phyloP scores from a whole-genome alignment of 2,888 invertebrate genomes.

The Drosophila crucigera region DNA sequence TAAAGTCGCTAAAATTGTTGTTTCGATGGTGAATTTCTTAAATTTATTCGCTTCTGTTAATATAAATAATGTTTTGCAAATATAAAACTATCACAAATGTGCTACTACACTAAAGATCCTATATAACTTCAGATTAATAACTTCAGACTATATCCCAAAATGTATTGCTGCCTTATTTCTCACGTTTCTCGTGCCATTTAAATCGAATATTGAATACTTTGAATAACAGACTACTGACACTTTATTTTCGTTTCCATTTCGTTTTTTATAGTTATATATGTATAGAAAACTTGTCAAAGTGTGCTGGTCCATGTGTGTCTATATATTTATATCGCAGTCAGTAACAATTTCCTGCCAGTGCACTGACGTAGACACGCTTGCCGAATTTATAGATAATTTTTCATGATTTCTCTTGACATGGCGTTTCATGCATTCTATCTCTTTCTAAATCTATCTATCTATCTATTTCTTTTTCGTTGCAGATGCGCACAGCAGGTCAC shows the following conservation, averaged over 20 bases:
- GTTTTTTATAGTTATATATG: constrained; percentile 41
- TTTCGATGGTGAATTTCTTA: not conserved
- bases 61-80: not conserved
- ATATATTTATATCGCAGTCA: constrained; percentile 61
- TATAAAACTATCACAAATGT: not conserved
- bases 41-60: not conserved
- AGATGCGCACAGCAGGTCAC: constrained; percentile 73
- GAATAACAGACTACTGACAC: constrained; percentile 42
- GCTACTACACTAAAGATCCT: not conserved
- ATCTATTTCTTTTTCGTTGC: constrained; percentile 35
- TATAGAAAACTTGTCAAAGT: constrained; percentile 2
- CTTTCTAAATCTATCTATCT: not conserved
- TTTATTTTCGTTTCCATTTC: constrained; percentile 33
- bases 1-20: not conserved
- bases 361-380: constrained; percentile 60
- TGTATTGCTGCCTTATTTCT: not conserved
- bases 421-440: constrained; percentile 17
- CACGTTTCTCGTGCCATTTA: not conserved
- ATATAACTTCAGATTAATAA: not conserved
- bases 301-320: not conserved
- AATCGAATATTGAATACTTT: constrained; percentile 15
- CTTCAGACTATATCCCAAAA: not conserved
- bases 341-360: constrained; percentile 60
- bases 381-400: constrained; percentile 79
- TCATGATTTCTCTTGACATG: constrained; percentile 71